A percentile compares a stretch with the other conserved stretches of the same genome.
Conservation (phyloP, 2,888 invertebrate species). For the Troilus luridus region DNA sequence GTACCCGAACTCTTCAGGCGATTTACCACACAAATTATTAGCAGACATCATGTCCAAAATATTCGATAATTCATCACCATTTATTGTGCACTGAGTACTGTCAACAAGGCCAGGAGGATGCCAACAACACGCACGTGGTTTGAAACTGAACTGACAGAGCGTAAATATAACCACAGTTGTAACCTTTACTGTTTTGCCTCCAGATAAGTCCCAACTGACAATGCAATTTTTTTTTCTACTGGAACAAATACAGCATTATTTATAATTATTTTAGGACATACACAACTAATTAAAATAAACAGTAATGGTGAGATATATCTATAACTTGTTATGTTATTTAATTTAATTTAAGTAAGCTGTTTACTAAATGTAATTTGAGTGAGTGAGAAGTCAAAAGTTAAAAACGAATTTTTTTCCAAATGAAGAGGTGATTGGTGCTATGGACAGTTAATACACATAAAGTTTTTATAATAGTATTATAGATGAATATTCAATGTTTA, state of each 20-base stretch:
- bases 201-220: too few relatives aligned
- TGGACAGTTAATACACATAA: too few relatives aligned
- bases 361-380: not conserved
- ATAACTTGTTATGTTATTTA: not conserved
- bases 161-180: not conserved
- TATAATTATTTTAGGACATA: not conserved
- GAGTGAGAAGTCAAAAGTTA: too few relatives aligned
- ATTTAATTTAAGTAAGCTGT: not conserved
- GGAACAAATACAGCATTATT: not conserved
- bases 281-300: not conserved
- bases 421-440: too few relatives aligned
- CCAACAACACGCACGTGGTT: constrained; percentile 23
- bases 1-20: constrained; percentile 18
- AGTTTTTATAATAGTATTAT: too few relatives aligned
- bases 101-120: not conserved
- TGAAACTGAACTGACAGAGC: constrained; percentile 36
- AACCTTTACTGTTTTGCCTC: not conserved
- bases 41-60: constrained; percentile 1
- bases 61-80: not conserved
- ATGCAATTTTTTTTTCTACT: too few relatives aligned
- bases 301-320: not conserved
- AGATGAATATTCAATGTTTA: too few relatives aligned
- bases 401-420: too few relatives aligned
- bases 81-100: not conserved
- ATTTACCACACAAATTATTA: not conserved